phyloP scores from a whole-genome alignment of 2,113 vertebrate genomes.

The Forbesichthys agassizii region DNA sequence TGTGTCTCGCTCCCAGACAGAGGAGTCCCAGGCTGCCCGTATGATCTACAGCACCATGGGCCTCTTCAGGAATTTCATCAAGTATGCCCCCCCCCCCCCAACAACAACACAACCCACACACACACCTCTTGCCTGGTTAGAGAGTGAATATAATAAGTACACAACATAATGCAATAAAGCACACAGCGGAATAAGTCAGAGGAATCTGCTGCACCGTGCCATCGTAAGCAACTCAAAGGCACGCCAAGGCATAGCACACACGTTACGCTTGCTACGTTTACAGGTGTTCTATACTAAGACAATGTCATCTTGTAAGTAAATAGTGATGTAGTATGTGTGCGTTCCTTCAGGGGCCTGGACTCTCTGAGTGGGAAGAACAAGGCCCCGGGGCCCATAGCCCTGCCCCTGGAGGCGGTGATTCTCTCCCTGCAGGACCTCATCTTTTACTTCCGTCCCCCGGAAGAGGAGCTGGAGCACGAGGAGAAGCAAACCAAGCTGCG shows the following conservation, averaged over 20 bases:
- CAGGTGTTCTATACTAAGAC: not conserved
- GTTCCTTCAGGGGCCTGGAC: conserved; percentile 80
- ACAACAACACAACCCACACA: not conserved
- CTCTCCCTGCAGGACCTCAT: conserved; percentile 92
- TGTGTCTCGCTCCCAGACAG: conserved; percentile 86
- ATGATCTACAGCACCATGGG: conserved; percentile 90
- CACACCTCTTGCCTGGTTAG: not conserved
- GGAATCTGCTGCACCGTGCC: too few species aligned
- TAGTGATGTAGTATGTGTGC: conserved; percentile 4
- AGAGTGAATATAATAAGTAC: too few species aligned
- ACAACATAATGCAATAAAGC: too few species aligned
- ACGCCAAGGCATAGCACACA: too few species aligned
- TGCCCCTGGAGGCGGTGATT: conserved; percentile 86
- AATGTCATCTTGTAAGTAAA: not conserved
- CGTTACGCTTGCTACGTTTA: too few species aligned
- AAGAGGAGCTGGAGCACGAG: conserved; percentile 89
- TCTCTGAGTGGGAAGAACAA: conserved; percentile 85
- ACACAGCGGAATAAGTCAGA: too few species aligned
- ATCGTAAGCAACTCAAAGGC: too few species aligned
- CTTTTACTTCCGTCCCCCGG: conserved; percentile 88
- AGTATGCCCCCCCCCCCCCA: conserved; percentile 70
- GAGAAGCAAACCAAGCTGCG: conserved; percentile 92
- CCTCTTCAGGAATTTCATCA: conserved; percentile 90
- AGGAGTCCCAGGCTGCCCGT: conserved; percentile 90
- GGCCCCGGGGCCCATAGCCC: conserved; percentile 63